Percentiles rank a stretch among this genome's conserved stretches.
These are phyloP conservation scores for Pentamera pediparva DNA, from an alignment of 53 echinoderm and acorn worm genomes.

Conservation along the genomic window DNA sequence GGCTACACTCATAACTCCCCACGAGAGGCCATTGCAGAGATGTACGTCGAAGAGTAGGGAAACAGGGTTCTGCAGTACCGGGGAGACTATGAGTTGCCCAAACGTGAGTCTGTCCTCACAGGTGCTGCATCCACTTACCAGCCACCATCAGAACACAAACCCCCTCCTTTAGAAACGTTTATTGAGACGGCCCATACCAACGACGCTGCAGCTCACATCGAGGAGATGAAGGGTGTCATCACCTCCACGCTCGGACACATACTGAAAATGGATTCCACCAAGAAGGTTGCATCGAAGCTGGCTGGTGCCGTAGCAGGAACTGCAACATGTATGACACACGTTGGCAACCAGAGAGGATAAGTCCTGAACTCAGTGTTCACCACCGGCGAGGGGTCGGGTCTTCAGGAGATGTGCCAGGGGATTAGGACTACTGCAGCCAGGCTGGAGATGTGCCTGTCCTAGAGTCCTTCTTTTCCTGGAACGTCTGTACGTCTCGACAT, in stretches of 20 bases:
- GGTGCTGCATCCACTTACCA: constrained; percentile 1
- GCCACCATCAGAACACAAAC: constrained; percentile 18
- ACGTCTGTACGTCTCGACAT: not conserved
- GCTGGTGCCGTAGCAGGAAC: too few species aligned
- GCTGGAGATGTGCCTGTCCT: constrained; percentile 18
- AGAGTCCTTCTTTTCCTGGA: constrained; percentile 15
- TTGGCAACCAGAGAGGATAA: too few species aligned
- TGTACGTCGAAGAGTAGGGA: constrained; percentile 54
- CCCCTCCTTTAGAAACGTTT: constrained; percentile 39
- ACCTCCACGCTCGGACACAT: constrained; percentile 35
- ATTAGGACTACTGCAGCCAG: constrained; percentile 29
- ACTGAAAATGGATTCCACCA: constrained; percentile 40
- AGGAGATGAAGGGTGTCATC: constrained; percentile 27
- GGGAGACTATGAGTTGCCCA: constrained; percentile 38
- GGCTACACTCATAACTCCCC: constrained; percentile 45
- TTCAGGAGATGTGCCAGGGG: constrained; percentile 33
- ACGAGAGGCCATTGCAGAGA: constrained; percentile 37
- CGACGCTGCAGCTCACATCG: constrained; percentile 5
- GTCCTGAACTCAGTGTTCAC: too few species aligned
- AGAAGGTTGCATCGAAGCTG: too few species aligned
- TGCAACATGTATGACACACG: too few species aligned
- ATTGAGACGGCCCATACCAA: constrained; percentile 38
- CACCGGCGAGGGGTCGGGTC: too few species aligned
- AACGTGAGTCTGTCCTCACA: constrained; percentile 16
- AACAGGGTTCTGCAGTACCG: constrained; percentile 24